phyloP scores from a whole-genome alignment of 2,113 vertebrate species.

The Shinisaurus crocodilurus region DNA sequence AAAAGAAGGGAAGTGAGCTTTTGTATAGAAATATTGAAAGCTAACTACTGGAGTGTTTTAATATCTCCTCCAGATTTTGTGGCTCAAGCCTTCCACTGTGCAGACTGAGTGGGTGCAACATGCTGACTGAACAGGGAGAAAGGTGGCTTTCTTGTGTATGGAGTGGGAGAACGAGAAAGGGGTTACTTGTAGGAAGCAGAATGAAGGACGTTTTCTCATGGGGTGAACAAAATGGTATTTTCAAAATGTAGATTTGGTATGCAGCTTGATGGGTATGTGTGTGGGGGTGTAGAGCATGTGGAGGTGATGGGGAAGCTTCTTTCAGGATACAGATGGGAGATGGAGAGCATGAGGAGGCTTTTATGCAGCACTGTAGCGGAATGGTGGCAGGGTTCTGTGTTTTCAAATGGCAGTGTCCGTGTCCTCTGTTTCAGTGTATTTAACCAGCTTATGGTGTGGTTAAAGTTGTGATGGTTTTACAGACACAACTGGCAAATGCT shows the following conservation, averaged over 20 bases:
- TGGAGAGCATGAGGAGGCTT: conserved; percentile 48
- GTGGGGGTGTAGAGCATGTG: conserved; percentile 26
- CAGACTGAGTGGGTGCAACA: conserved; percentile 48
- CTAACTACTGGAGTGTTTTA: conserved; percentile 39
- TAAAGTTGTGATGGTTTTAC: conserved; percentile 11
- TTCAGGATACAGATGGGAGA: conserved; percentile 34
- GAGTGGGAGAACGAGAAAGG: conserved; percentile 56
- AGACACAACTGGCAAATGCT: conserved; percentile 11
- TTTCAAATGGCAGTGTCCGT: conserved; percentile 39
- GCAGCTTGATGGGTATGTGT: fast-evolving
- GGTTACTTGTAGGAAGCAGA: conserved; percentile 48
- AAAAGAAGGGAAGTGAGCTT: conserved; percentile 36
- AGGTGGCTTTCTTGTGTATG: conserved; percentile 52
- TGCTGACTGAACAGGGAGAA: conserved; percentile 41
- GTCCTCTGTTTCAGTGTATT: conserved; percentile 36
- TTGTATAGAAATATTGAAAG: conserved; percentile 55
- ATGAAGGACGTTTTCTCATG: conserved; percentile 25
- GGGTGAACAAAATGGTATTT: neutral
- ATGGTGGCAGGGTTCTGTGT: conserved; percentile 52
- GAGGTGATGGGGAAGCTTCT: conserved; percentile 53
- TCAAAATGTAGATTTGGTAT: conserved; percentile 17
- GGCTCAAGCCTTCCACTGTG: conserved; percentile 42
- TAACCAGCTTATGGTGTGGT: neutral
- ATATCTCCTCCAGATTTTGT: conserved; percentile 61
- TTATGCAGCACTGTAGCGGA: conserved; percentile 49